Base-by-base conservation (phyloP, 2,888 invertebrate genomes). In the Zelleria hepariella region DNA sequence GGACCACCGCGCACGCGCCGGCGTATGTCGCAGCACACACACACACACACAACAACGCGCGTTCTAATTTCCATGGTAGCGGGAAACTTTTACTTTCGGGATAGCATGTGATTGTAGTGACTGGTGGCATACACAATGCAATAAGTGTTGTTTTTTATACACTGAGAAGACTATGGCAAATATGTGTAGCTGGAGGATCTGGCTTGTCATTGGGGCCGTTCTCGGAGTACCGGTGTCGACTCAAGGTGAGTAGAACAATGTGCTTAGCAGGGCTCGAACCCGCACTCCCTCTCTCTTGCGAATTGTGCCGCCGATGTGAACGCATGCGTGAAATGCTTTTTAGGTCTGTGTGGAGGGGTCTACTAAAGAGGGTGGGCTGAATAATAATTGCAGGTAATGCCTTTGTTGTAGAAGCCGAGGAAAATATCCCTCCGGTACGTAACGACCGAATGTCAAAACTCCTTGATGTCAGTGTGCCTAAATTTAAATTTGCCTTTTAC, bases 171-270 rank as follows among this genome's bases (percentile, higher is more conserved):
- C 20, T 20, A 21, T 51, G 21, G 51, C 23, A 51, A 51, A 21
- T 20, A 21, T 51, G 51, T 51, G 6, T 23, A 20, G 51, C 21
- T 51, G 51, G 20, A 51, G 20, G 51, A 21, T 79, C 70, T 74
- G 74, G 68, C 70, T 82, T 75, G 73, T 85, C 18, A 32, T 56
- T 76, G 82, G 83, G 80, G 78, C 72, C 77, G 74, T 73, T 71
- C 74, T 81, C 74, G 76, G 20, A 52, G 32, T 71, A 68, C 80
- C 81, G 78, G 80, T 78, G 73, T 66, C 74, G 65, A 74, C 80
- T 70, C 86, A 87, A 87, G 86, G 86, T 87, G 75, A 87, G 86
- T 82, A 67, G 71, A 78, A 80, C 81, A 83, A 82, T 80, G 58
- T 51, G 78, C n/a, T n/a, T n/a, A n/a, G n/a, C 72, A 67, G 66